phyloP scores from a whole-genome alignment of 2,888 invertebrate genomes.

The Ophraella communa region DNA sequence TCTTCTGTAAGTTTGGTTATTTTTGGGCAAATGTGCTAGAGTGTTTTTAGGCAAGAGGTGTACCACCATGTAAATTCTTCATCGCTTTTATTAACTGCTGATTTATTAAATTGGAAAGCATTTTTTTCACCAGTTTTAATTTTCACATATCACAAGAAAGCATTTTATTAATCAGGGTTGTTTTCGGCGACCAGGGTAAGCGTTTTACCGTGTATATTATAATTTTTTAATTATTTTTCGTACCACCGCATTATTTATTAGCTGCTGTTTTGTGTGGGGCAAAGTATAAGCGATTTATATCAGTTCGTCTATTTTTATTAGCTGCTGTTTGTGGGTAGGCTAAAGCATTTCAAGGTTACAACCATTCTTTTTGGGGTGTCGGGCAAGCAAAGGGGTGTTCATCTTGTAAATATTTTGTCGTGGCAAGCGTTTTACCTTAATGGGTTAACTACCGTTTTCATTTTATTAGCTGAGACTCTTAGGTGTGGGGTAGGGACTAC shows the following conservation, averaged over 20 bases:
- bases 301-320: neutral
- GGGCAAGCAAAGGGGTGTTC: neutral
- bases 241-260: slow-evolving; percentile 26
- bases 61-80: slow-evolving; percentile 19
- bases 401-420: too few species aligned
- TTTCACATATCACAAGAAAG: neutral
- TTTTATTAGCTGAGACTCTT: slow-evolving; percentile 24
- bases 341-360: neutral
- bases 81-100: slow-evolving; percentile 13
- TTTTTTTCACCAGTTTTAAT: neutral
- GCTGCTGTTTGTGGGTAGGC: neutral
- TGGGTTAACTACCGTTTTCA: slow-evolving; percentile 16
- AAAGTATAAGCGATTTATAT: slow-evolving; percentile 5
- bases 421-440: neutral
- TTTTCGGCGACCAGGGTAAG: slow-evolving; percentile 16
- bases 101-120: neutral
- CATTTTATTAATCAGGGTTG: neutral
- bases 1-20: neutral
- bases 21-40: neutral
- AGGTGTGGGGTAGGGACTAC: slow-evolving; percentile 30
- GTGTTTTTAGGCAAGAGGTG: slow-evolving; percentile 5
- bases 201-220: slow-evolving; percentile 29
- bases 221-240: slow-evolving; percentile 37
- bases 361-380: neutral
- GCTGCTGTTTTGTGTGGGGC: slow-evolving; percentile 31